Evolutionary conservation across 2,888 invertebrate genomes (phyloP).

Genomic region (Stratiomys singularior): DNA sequence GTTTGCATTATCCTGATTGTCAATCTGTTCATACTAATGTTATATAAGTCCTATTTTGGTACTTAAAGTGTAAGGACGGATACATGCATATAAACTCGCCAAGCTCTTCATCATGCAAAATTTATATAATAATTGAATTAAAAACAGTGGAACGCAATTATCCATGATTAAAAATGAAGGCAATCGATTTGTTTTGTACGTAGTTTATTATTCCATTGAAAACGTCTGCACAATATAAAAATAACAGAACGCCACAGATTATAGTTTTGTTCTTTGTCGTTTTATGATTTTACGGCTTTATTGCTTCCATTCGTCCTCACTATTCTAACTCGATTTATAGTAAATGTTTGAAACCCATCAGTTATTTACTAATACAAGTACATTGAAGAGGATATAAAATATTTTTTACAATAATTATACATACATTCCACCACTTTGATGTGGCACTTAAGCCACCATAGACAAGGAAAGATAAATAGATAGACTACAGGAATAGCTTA

Average conservation of each 20-base stretch:
- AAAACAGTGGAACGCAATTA: no score
- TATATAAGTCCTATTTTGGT: neutral
- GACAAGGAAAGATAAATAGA: constrained; percentile 20
- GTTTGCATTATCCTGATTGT: no score
- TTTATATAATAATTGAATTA: no score
- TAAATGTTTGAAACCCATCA: no score
- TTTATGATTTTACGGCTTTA: neutral
- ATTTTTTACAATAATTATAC: constrained; percentile 34
- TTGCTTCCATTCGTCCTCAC: neutral
- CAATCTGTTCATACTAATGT: neutral
- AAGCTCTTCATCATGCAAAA: no score
- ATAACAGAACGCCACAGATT: constrained; percentile 1
- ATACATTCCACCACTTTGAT: constrained; percentile 37
- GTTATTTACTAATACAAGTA: no score
- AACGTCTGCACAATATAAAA: constrained; percentile 34
- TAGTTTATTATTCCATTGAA: constrained; percentile 23
- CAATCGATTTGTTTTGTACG: neutral
- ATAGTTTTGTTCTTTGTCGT: neutral
- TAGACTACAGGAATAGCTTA: constrained; percentile 7
- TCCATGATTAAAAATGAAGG: no score
- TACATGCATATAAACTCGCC: no score
- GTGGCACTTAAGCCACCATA: neutral
- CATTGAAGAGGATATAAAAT: neutral
- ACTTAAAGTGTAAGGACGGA: no score
- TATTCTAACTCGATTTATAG: no score